Conservation (phyloP, 2,888 invertebrate genomes). For the Caenorhabditis uteleia region DNA sequence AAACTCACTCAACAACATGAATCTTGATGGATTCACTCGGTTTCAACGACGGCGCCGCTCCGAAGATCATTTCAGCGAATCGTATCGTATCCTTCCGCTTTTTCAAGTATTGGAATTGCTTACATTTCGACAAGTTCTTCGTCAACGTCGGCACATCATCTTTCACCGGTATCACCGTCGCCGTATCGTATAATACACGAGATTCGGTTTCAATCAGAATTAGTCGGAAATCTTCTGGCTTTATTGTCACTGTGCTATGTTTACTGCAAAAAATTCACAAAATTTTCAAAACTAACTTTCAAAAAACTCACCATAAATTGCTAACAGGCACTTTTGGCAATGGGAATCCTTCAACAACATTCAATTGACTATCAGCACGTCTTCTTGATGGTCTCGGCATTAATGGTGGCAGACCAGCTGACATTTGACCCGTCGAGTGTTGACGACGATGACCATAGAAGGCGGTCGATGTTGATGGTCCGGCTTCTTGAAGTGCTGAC, state of each 20-base stretch:
- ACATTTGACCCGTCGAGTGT: slow-evolving; percentile 3
- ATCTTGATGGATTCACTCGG: slow-evolving; percentile 57
- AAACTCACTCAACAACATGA: slow-evolving; percentile 52
- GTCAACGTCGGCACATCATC: neutral
- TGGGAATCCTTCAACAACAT: neutral
- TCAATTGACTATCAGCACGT: neutral
- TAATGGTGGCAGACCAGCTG: neutral
- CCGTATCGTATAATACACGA: slow-evolving; percentile 45
- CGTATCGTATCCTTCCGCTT: slow-evolving; percentile 26
- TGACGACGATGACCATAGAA: slow-evolving; percentile 2
- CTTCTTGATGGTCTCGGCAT: neutral
- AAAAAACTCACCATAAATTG: slow-evolving; percentile 3
- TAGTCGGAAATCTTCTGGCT: slow-evolving; percentile 16
- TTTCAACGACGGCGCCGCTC: slow-evolving; percentile 46
- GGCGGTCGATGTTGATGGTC: neutral
- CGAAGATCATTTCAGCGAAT: slow-evolving; percentile 55
- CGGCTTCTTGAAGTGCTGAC: neutral
- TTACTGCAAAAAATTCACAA: slow-evolving; percentile 12
- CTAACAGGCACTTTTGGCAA: neutral
- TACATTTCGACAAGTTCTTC: slow-evolving; percentile 9
- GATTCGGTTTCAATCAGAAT: slow-evolving; percentile 24
- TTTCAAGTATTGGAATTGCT: slow-evolving; percentile 30
- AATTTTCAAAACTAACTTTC: too few species aligned
- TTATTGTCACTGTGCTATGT: slow-evolving; percentile 4
- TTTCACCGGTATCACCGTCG: slow-evolving; percentile 38